Base-by-base conservation (phyloP, 92 coral and sea anemone genomes). In the Pocillopora meandrina region DNA sequence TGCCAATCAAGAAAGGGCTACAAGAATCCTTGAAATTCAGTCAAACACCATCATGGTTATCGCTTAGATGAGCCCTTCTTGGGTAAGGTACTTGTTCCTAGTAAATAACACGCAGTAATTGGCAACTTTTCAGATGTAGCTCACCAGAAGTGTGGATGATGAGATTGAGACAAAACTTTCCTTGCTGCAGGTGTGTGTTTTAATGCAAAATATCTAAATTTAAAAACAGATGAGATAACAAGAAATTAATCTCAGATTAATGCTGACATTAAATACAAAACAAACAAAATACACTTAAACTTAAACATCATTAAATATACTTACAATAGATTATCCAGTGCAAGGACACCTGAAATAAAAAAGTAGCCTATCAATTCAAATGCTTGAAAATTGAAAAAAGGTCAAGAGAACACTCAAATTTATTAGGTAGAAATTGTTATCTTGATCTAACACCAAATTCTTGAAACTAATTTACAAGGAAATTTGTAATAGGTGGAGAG, bases 121-220 rank as follows among this genome's bases (percentile, higher is more conserved):
- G 52, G 8, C 8, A 42, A 42, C 52, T 42, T 42, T 42, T 42
- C 52, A 42, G 52, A 42, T 7, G 8, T 42, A 7, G 61, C 98
- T 65, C 83, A 96, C 98, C 98, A 94, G 89, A 87, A 96, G 74
- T 88, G 93, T 71, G 98, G 98, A 85, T 96, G 98, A 67, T 96
- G 96, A 55, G 98, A 96, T 16, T 85, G 87, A 12, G 96, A 90
- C 52, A 96, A 87, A 14, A 96, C 98, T 89, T 94, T 96, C 68
- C 95, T 94, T 66, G 98, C 98, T 26, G 94, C 95, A 34, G 88
- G 76, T 61, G 97, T 89, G 79, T 94, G 96, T 60, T 92, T 92
- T 68, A 88, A 81, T 58, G 98, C 98, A 91, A 96, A 95, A 90
- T 88, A 96, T 82, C 98, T 95, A 31, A 11, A 56, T 3, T 62